Conservation (phyloP, 2,888 invertebrate species). For the Ischnura elegans region DNA sequence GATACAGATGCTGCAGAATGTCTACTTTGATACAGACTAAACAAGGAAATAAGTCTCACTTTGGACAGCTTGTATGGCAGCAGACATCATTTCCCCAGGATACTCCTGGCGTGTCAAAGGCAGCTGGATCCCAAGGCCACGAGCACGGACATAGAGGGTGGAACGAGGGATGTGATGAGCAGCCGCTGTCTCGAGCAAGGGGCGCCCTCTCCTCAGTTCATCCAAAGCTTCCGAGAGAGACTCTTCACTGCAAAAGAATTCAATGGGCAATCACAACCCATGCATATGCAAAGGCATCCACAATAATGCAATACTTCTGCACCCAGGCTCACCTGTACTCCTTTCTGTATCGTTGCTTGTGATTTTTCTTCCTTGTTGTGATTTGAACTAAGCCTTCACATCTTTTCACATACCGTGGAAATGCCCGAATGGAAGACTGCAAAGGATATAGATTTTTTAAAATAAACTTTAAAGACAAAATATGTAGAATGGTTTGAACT, state of each 20-base stretch:
- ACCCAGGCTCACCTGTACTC: slow-evolving; percentile 44
- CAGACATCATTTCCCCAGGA: slow-evolving; percentile 76
- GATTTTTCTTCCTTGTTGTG: background rate
- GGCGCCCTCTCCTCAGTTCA: slow-evolving; percentile 76
- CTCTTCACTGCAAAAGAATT: slow-evolving; percentile 75
- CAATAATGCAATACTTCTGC: background rate
- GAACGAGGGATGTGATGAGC: slow-evolving; percentile 77
- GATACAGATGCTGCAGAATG: too few species aligned
- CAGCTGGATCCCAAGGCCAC: slow-evolving; percentile 76
- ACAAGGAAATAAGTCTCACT: slow-evolving; percentile 72
- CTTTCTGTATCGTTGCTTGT: slow-evolving; percentile 52
- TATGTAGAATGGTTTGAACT: too few species aligned
- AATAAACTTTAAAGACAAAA: background rate
- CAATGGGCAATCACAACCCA: background rate
- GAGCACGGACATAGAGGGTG: slow-evolving; percentile 77
- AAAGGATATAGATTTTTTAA: background rate
- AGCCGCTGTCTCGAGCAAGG: slow-evolving; percentile 76
- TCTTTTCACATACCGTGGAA: slow-evolving; percentile 48
- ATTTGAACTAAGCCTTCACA: slow-evolving; percentile 41
- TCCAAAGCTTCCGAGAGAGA: slow-evolving; percentile 76
- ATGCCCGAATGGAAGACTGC: background rate
- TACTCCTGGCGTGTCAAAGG: slow-evolving; percentile 77
- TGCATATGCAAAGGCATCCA: background rate
- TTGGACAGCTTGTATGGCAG: slow-evolving; percentile 77
- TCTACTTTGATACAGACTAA: background rate